These are phyloP conservation scores for Cecidostiba fungosa DNA, from an alignment of 2,888 invertebrate genomes.

Conservation along the genomic window DNA sequence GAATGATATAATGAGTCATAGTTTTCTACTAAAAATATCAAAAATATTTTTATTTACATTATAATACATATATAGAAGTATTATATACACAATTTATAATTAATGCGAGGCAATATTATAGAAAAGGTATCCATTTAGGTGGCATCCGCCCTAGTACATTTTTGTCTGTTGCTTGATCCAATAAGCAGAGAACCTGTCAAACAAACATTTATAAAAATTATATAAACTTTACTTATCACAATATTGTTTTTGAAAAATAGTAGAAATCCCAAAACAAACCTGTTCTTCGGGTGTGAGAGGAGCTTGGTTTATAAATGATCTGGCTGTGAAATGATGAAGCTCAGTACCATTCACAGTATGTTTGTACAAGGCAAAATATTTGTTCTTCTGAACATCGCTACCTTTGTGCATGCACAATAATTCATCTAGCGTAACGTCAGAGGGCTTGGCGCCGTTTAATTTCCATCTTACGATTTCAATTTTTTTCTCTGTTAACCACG, in stretches of 20 bases:
- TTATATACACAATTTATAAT: conserved; percentile 18
- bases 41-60: conserved; percentile 37
- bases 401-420: conserved; percentile 74
- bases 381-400: conserved; percentile 40
- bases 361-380: conserved; percentile 69
- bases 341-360: conserved; percentile 73
- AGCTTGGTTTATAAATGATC: conserved; percentile 73
- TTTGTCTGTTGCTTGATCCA: conserved; percentile 87
- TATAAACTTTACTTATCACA: neutral
- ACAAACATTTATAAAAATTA: conserved; percentile 29
- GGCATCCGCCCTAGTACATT: conserved; percentile 85
- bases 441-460: conserved; percentile 84
- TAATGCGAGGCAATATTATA: conserved; percentile 31
- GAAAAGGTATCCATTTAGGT: conserved; percentile 84
- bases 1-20: neutral
- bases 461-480: conserved; percentile 80
- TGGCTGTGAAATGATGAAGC: conserved; percentile 72
- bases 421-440: conserved; percentile 82
- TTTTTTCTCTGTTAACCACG: conserved; percentile 80
- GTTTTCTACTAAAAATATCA: conserved; percentile 27
- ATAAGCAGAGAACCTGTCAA: conserved; percentile 83
- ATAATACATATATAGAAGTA: conserved; percentile 19
- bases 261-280: conserved; percentile 68
- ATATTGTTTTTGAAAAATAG: neutral
- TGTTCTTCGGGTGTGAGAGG: conserved; percentile 82